These are phyloP conservation scores for Leucoma salicis DNA, from an alignment of 2,888 invertebrate species.

Conservation along the genomic window DNA sequence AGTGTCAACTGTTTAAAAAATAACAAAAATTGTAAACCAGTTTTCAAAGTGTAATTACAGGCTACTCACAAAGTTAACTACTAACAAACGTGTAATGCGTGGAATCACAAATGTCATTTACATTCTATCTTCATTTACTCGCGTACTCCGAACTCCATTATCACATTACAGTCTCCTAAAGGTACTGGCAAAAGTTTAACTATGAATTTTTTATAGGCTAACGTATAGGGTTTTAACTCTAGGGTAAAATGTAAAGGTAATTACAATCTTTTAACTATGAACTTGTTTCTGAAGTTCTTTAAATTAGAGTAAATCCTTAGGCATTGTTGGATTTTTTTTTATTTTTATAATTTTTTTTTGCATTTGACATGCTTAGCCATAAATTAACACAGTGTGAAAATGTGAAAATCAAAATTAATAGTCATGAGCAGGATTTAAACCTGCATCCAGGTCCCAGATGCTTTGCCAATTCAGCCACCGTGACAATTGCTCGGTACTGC, in stretches of 20 bases:
- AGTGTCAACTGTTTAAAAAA: no score
- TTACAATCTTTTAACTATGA: neutral
- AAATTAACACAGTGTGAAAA: no score
- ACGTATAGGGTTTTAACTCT: neutral
- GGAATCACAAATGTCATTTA: neutral
- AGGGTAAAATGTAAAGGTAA: neutral
- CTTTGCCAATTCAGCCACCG: no score
- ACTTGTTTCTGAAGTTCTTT: neutral
- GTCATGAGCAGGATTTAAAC: no score
- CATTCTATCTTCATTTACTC: neutral
- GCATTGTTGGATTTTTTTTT: neutral
- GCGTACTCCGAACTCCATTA: neutral
- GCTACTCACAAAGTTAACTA: neutral
- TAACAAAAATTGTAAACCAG: no score
- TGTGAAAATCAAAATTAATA: no score
- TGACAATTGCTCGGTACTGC: no score
- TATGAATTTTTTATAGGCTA: neutral
- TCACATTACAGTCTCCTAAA: neutral
- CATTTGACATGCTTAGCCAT: no score
- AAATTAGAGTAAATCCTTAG: neutral
- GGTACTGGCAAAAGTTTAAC: neutral
- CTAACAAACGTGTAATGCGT: neutral
- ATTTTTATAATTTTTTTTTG: no score
- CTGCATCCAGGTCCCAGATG: no score
- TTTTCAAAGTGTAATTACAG: neutral